Percentiles rank a stretch among this genome's conserved stretches.
phyloP scores from a whole-genome alignment of 1,140 invertebrate species.

The Oreohelix idahoensis region DNA sequence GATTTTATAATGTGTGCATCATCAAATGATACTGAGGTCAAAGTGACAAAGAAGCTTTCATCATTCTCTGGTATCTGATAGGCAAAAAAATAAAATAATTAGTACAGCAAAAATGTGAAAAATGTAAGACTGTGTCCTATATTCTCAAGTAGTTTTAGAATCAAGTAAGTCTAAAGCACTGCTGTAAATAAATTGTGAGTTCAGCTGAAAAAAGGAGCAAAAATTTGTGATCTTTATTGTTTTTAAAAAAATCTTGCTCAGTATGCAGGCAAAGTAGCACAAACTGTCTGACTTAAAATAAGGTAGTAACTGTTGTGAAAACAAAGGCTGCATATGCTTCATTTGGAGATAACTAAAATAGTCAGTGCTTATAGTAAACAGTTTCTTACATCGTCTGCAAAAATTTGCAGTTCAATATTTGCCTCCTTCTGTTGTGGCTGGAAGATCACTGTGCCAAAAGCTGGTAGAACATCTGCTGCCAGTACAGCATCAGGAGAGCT shows the following conservation, averaged over 20 bases:
- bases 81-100: neutral
- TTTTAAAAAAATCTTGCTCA: too few species aligned
- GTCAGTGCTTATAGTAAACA: neutral
- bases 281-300: too few species aligned
- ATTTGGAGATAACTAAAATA: neutral
- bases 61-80: conserved; percentile 67
- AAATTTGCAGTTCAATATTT: conserved; percentile 55
- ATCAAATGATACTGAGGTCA: conserved; percentile 50
- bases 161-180: too few species aligned
- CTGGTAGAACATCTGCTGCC: conserved; percentile 58
- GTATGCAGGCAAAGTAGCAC: too few species aligned
- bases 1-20: conserved; percentile 53
- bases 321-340: too few species aligned
- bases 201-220: too few species aligned
- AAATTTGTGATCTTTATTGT: too few species aligned
- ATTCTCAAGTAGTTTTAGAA: too few species aligned
- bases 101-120: neutral
- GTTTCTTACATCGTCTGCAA: conserved; percentile 58
- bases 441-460: conserved; percentile 54
- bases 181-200: too few species aligned
- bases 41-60: conserved; percentile 60
- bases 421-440: conserved; percentile 44
- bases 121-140: neutral
- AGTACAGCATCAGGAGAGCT: conserved; percentile 39
- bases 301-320: too few species aligned